These are phyloP conservation scores for Stegastes partitus DNA, from an alignment of 2,113 vertebrate species.

Conservation along the genomic window DNA sequence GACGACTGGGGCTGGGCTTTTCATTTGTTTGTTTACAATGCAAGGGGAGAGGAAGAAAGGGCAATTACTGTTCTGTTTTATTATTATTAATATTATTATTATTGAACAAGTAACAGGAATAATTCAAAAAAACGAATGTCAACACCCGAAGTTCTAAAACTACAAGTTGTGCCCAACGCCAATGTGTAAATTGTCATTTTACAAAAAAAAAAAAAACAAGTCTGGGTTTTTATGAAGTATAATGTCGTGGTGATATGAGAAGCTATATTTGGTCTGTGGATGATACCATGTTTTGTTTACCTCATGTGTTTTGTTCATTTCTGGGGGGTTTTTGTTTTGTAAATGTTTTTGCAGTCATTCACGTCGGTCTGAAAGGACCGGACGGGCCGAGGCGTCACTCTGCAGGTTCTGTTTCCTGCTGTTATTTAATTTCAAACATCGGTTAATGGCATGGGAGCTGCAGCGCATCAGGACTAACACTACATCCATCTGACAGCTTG, in stretches of 20 bases:
- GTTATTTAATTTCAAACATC: slow-evolving; percentile 27
- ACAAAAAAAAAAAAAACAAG: slow-evolving; percentile 19
- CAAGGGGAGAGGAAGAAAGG: slow-evolving; percentile 50
- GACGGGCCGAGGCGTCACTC: neutral
- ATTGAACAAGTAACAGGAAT: slow-evolving; percentile 32
- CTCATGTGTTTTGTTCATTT: slow-evolving; percentile 55
- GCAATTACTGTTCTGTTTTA: slow-evolving; percentile 51
- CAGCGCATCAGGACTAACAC: slow-evolving; percentile 10
- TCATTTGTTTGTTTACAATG: slow-evolving; percentile 74
- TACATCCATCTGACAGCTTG: slow-evolving; percentile 25
- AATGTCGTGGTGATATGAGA: slow-evolving; percentile 49
- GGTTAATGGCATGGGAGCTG: neutral
- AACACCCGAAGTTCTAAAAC: slow-evolving; percentile 15
- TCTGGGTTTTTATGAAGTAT: slow-evolving; percentile 60
- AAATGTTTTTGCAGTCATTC: slow-evolving; percentile 9
- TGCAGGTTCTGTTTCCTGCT: neutral
- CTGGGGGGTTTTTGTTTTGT: slow-evolving; percentile 17
- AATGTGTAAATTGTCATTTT: slow-evolving; percentile 39
- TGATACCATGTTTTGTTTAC: slow-evolving; percentile 58
- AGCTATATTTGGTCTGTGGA: slow-evolving; percentile 32
- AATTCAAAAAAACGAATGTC: slow-evolving; percentile 38
- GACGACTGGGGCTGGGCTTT: slow-evolving; percentile 56
- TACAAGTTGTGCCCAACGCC: slow-evolving; percentile 13
- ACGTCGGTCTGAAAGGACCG: slow-evolving; percentile 20
- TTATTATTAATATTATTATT: slow-evolving; percentile 35